Conservation (phyloP, 1,140 invertebrate species). For the Melanaphis sacchari region DNA sequence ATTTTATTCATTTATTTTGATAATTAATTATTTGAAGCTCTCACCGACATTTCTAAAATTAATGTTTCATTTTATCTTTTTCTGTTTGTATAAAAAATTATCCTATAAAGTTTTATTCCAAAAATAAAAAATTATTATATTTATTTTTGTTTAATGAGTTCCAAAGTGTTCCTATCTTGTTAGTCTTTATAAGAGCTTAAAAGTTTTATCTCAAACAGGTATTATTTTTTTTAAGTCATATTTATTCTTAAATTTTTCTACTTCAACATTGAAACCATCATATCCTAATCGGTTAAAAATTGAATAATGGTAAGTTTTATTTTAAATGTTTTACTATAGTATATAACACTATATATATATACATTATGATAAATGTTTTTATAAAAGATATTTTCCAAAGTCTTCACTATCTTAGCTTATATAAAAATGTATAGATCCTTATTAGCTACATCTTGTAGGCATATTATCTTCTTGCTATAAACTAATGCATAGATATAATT, state of each 20-base stretch:
- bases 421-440: no score
- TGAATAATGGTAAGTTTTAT: constrained; percentile 59
- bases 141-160: constrained; percentile 76
- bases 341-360: no score
- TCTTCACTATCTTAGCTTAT: no score
- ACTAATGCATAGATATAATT: no score
- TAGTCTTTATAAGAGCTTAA: constrained; percentile 86
- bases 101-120: constrained; percentile 70
- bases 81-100: constrained; percentile 77
- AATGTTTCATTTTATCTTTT: constrained; percentile 77
- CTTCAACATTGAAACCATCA: constrained; percentile 83
- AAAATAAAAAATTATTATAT: no score
- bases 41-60: constrained; percentile 79
- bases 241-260: constrained; percentile 78
- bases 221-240: constrained; percentile 74
- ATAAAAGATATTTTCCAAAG: neutral
- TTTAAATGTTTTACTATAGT: no score
- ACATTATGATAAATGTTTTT: no score
- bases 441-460: no score
- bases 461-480: no score
- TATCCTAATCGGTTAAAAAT: constrained; percentile 86
- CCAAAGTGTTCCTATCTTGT: constrained; percentile 77
- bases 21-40: constrained; percentile 57
- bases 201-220: constrained; percentile 79
- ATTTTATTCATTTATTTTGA: neutral